A percentile compares a stretch with the other conserved stretches of the same genome.
Evolutionary conservation across 2,888 invertebrate genomes (phyloP).

Genomic region (Amaurobius ferox): DNA sequence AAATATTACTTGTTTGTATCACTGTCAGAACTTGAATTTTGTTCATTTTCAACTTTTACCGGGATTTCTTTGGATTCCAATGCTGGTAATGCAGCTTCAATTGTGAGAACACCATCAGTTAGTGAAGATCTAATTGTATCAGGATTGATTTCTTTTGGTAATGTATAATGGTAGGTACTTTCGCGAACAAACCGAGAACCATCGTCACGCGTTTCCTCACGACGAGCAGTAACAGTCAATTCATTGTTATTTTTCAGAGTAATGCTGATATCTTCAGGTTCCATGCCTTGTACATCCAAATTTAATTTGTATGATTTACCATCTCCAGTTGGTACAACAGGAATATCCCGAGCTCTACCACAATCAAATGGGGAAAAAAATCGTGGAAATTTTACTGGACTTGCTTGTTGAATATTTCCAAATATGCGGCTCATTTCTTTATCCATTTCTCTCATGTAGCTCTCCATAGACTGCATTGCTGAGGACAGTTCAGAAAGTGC

Average conservation of each 20-base stretch:
- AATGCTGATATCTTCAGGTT: constrained; percentile 71
- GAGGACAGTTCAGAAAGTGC: constrained; percentile 49
- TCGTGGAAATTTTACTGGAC: constrained; percentile 41
- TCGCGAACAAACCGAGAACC: constrained; percentile 50
- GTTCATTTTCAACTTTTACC: constrained; percentile 40
- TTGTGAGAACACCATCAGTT: constrained; percentile 51
- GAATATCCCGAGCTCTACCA: constrained; percentile 17
- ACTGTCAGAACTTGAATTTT: not conserved
- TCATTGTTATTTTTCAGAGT: constrained; percentile 62
- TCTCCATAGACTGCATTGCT: constrained; percentile 49
- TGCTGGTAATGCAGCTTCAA: constrained; percentile 71
- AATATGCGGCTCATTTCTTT: constrained; percentile 50
- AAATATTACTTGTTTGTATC: constrained; percentile 18
- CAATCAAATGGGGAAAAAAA: constrained; percentile 28
- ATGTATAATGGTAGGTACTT: constrained; percentile 57
- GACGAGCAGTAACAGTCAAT: constrained; percentile 65
- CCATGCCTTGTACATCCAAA: constrained; percentile 70
- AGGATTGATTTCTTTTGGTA: constrained; percentile 71
- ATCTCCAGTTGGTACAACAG: constrained; percentile 53
- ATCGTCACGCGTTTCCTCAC: constrained; percentile 48
- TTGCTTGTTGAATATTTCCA: constrained; percentile 27
- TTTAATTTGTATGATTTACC: constrained; percentile 44
- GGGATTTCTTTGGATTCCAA: constrained; percentile 62
- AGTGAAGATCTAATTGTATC: constrained; percentile 67
- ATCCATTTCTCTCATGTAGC: constrained; percentile 56